Evolutionary conservation across 2,888 invertebrate species (phyloP).

Genomic region (Anagyrus pseudococci): DNA sequence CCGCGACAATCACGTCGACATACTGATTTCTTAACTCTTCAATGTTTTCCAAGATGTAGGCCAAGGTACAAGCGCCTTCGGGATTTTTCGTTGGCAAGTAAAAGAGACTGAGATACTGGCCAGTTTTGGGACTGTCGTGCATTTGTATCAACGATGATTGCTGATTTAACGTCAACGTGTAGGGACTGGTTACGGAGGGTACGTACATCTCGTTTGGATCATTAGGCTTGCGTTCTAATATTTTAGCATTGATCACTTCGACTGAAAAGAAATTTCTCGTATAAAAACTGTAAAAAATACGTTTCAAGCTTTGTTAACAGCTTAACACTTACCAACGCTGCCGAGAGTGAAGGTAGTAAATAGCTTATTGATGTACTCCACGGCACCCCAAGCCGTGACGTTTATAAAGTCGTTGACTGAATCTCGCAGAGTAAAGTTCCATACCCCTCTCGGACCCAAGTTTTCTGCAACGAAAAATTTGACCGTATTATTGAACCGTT

Average conservation of each 20-base stretch:
- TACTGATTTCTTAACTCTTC: constrained; percentile 60
- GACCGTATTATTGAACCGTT: too few species aligned
- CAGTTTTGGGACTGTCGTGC: constrained; percentile 65
- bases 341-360: constrained; percentile 73
- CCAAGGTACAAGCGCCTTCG: constrained; percentile 66
- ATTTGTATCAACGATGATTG: constrained; percentile 69
- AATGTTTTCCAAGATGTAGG: constrained; percentile 65
- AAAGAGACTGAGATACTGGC: constrained; percentile 65
- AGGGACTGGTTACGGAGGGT: constrained; percentile 73
- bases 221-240: constrained; percentile 64
- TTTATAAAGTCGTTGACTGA: constrained; percentile 76
- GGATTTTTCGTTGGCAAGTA: constrained; percentile 70
- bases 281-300: not conserved
- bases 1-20: constrained; percentile 75
- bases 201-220: constrained; percentile 69
- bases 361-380: constrained; percentile 69
- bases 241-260: constrained; percentile 73
- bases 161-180: constrained; percentile 71
- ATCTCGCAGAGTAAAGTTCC: constrained; percentile 79
- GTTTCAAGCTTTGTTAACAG: constrained; percentile 2
- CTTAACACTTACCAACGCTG: constrained; percentile 68
- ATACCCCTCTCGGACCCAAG: constrained; percentile 68
- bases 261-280: constrained; percentile 61
- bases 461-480: constrained; percentile 47
- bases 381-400: constrained; percentile 77